Evolutionary conservation across 1,140 invertebrate genomes (phyloP), one percentile per base, ranked within the genome.

Genomic region (Ceratosolen solmsi): DNA sequence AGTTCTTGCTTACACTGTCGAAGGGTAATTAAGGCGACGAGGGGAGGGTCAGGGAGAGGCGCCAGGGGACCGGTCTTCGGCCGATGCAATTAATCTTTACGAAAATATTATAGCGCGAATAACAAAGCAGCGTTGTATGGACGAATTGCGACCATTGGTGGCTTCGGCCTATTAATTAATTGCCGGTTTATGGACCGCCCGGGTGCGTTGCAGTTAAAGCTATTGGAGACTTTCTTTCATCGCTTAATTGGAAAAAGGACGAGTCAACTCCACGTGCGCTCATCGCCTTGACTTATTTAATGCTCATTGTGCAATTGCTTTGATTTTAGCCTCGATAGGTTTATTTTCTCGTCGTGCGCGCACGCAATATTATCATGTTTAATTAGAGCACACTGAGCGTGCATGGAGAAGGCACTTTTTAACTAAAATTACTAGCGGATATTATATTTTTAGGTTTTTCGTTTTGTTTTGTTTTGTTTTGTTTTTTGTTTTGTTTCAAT

Each of bases 31-130:
- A n/a, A n/a, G n/a, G n/a, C n/a, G n/a, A n/a, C n/a, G 5, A 46
- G 41, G 41, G 41, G 13, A 13, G 41, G 13, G 5, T 46, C 5
- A 46, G 41, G 41, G 41, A 13, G 41, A 5, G 13, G 13, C 41
- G 5, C 41, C 41, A 13, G 41, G 5, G 13, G 41, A 5, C 41
- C 41, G 5, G 5, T 46, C 41, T 13, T 46, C 49, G 36, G 36
- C 27, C 51, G 1, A 20, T 58, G n/a, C 60, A 76, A 76, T 76
- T 76, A 76, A 56, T 46, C n/a, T 60, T 76, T 60, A 76, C 4
- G 36, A 38, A 46, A 71, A 46, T 3, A 46, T 71, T 30, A 58
- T 13, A 13, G 2, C 30, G 30, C 30, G 8, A 46, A 20, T 46
- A 65, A 65, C 68, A 38, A 41, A 17, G 11, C 3, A n/a, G 33